phyloP scores from a whole-genome alignment of 1,140 invertebrate genomes.

The Bombus impatiens region DNA sequence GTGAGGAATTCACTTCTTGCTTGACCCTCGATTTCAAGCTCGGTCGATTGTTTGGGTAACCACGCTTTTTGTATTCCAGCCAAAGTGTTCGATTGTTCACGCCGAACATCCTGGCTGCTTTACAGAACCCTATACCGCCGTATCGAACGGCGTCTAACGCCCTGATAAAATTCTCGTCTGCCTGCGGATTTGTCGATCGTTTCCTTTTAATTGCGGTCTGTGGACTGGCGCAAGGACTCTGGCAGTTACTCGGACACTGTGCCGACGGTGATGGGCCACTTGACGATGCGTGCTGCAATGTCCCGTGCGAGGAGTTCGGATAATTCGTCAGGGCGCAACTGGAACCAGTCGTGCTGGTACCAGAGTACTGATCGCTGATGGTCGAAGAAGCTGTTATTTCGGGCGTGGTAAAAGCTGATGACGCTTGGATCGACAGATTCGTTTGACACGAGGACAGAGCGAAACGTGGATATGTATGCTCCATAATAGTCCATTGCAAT shows the following conservation, averaged over 20 bases:
- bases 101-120: conserved; percentile 90
- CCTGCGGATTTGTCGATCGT: conserved; percentile 87
- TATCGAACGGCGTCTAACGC: conserved; percentile 90
- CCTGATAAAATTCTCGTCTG: conserved; percentile 90
- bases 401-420: conserved; percentile 79
- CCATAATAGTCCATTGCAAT: conserved; percentile 88
- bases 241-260: conserved; percentile 77
- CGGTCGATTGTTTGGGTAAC: conserved; percentile 89
- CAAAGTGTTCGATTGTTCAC: conserved; percentile 92
- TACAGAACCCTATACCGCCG: conserved; percentile 93
- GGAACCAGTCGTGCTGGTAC: conserved; percentile 72
- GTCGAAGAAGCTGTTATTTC: conserved; percentile 78
- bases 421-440: conserved; percentile 82
- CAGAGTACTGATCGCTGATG: conserved; percentile 76
- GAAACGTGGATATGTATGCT: conserved; percentile 86
- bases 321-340: conserved; percentile 76
- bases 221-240: conserved; percentile 79
- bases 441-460: conserved; percentile 84
- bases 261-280: conserved; percentile 70
- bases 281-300: conserved; percentile 66
- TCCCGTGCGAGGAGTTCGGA: conserved; percentile 73
- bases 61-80: conserved; percentile 92
- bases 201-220: conserved; percentile 83
- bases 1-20: conserved; percentile 83
- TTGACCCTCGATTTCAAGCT: conserved; percentile 88